Conservation (phyloP, 2,888 invertebrate species). For the Keiferia lycopersicella region DNA sequence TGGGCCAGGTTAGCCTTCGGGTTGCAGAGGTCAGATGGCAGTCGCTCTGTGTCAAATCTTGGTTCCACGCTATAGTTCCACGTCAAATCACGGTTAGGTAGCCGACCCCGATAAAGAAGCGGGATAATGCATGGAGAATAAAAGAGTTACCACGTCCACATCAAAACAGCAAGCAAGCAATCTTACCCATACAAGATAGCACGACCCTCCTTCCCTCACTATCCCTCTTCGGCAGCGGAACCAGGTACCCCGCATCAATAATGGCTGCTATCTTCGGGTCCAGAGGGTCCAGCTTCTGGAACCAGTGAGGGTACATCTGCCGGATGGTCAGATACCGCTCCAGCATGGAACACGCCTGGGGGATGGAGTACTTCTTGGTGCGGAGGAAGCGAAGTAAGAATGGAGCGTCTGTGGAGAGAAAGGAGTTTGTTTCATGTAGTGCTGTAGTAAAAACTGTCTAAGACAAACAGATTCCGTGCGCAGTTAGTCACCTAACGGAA, state of each 20-base stretch:
- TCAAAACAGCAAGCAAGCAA: too few relatives aligned
- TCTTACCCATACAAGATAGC: conserved; percentile 88
- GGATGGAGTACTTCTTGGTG: conserved; percentile 93
- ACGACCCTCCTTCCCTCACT: conserved; percentile 88
- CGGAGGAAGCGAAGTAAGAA: conserved; percentile 92
- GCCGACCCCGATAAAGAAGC: too few relatives aligned
- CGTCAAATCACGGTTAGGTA: too few relatives aligned
- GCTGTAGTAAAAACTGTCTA: too few relatives aligned
- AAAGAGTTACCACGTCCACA: too few relatives aligned
- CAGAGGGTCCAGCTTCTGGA: conserved; percentile 88
- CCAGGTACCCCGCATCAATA: conserved; percentile 89
- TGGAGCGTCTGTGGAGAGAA: conserved; percentile 81
- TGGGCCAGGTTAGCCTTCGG: too few relatives aligned
- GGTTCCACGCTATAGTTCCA: too few relatives aligned
- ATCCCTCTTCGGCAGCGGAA: conserved; percentile 88
- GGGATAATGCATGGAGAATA: too few relatives aligned
- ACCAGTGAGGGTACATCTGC: conserved; percentile 93
- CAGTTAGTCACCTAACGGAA: too few relatives aligned
- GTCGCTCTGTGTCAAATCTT: too few relatives aligned
- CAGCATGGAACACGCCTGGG: conserved; percentile 92
- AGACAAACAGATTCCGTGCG: too few relatives aligned
- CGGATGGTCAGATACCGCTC: conserved; percentile 93
- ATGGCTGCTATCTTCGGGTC: conserved; percentile 91
- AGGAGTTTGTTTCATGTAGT: background rate
- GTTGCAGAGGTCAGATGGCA: too few relatives aligned